phyloP scores from a whole-genome alignment of 2,888 invertebrate species.

The Exephanes ischioxanthus region DNA sequence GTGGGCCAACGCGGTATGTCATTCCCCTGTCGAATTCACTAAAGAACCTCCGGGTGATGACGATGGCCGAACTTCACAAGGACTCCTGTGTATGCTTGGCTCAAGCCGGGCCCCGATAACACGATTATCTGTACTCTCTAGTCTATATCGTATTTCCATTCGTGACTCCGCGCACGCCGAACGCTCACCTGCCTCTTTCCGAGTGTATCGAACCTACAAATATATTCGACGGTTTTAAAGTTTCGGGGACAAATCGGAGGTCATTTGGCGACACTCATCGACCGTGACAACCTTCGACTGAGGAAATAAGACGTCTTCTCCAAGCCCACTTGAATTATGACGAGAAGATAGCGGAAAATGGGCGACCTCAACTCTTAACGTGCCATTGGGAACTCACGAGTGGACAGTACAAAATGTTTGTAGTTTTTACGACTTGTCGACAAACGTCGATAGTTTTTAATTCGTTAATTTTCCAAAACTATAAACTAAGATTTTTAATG shows the following conservation, averaged over 20 bases:
- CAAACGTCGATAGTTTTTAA: too few relatives aligned
- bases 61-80: conserved; percentile 28
- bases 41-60: not conserved
- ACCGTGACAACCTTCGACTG: not conserved
- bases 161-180: conserved; percentile 8
- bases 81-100: not conserved
- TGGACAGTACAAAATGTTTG: too few relatives aligned
- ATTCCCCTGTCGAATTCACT: conserved; percentile 16
- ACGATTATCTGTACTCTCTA: not conserved
- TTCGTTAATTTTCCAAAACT: too few relatives aligned
- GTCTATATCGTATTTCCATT: conserved; percentile 11
- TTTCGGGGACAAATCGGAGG: conserved; percentile 10
- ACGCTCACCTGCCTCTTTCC: conserved; percentile 10
- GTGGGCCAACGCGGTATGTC: not conserved
- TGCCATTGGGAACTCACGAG: not conserved
- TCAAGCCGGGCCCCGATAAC: not conserved
- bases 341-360: not conserved
- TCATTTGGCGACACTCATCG: not conserved
- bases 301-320: not conserved
- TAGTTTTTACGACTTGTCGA: too few relatives aligned
- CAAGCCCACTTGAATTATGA: not conserved
- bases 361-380: not conserved
- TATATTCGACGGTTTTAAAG: not conserved
- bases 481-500: too few relatives aligned
- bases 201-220: not conserved